phyloP scores from a whole-genome alignment of 37 sponge, comb jelly and placozoan species.

The Tethya wilhelma region DNA sequence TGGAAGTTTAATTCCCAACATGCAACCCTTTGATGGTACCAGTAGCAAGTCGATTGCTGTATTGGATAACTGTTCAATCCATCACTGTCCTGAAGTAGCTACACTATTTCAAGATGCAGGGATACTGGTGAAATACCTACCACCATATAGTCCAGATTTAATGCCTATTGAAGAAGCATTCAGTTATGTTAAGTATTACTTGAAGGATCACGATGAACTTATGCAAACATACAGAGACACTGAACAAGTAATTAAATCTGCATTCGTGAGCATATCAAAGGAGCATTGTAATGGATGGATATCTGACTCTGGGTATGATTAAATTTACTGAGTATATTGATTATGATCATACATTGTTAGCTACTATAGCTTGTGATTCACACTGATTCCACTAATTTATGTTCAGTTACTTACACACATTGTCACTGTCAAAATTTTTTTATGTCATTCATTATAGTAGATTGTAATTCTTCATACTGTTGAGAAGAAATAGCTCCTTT shows the following conservation, averaged over 20 bases:
- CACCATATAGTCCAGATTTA: constrained; percentile 25
- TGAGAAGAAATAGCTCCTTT: not conserved
- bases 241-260: constrained; percentile 3
- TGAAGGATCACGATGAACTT: constrained; percentile 43
- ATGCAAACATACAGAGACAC: not conserved
- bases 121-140: constrained; percentile 13
- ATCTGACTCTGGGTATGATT: not conserved
- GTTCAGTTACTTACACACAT: no score
- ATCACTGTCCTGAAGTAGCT: constrained; percentile 15
- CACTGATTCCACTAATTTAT: no score
- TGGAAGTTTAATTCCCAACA: constrained; percentile 9
- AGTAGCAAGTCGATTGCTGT: not conserved
- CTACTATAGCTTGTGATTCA: no score
- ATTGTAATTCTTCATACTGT: constrained; percentile 10
- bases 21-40: constrained; percentile 32
- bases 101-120: constrained; percentile 8
- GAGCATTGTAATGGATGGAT: not conserved
- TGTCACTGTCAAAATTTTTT: constrained; percentile 12
- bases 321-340: not conserved
- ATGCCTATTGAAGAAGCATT: constrained; percentile 13
- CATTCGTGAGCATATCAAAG: not conserved
- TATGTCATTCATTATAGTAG: constrained; percentile 17
- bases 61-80: constrained; percentile 31
- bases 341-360: no score
- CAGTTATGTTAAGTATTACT: constrained; percentile 20